phyloP scores from a whole-genome alignment of 92 coral and sea anemone genomes.

The Diadumene lineata region DNA sequence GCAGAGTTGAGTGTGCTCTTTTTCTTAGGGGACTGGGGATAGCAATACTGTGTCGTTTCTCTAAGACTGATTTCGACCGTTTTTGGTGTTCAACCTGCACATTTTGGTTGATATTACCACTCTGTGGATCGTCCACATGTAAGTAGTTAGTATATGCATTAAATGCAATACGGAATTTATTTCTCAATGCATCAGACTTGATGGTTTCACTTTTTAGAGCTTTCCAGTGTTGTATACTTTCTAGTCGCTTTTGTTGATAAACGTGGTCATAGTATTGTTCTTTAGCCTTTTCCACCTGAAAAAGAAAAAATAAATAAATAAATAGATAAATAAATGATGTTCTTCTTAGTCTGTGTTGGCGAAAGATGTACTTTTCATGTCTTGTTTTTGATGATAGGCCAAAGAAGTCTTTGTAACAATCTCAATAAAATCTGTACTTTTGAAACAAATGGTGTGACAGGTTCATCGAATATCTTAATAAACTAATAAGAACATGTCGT shows the following conservation, averaged over 20 bases:
- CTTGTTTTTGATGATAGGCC: too few relatives aligned
- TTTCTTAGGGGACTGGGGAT: background rate
- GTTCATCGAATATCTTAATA: too few relatives aligned
- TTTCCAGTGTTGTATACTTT: conserved; percentile 82
- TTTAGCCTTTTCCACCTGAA: conserved; percentile 76
- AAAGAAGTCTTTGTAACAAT: too few relatives aligned
- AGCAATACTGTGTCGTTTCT: background rate
- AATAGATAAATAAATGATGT: too few relatives aligned
- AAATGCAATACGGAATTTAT: conserved; percentile 81
- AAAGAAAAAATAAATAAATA: background rate
- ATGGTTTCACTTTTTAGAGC: conserved; percentile 71
- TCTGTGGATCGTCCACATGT: conserved; percentile 27
- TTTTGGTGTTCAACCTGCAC: background rate
- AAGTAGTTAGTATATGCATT: conserved; percentile 80
- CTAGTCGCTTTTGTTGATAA: conserved; percentile 62
- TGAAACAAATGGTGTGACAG: too few relatives aligned
- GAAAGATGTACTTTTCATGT: too few relatives aligned
- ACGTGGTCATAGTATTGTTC: conserved; percentile 72
- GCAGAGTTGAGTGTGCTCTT: conserved; percentile 14
- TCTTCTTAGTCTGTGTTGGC: too few relatives aligned
- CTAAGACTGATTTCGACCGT: conserved; percentile 30
- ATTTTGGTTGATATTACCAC: background rate
- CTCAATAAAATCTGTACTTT: too few relatives aligned
- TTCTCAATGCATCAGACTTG: conserved; percentile 73
- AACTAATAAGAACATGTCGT: too few relatives aligned